Percentiles rank a stretch among this genome's conserved stretches.
phyloP scores from a whole-genome alignment of 2,888 invertebrate species.

The Aplocera efformata region DNA sequence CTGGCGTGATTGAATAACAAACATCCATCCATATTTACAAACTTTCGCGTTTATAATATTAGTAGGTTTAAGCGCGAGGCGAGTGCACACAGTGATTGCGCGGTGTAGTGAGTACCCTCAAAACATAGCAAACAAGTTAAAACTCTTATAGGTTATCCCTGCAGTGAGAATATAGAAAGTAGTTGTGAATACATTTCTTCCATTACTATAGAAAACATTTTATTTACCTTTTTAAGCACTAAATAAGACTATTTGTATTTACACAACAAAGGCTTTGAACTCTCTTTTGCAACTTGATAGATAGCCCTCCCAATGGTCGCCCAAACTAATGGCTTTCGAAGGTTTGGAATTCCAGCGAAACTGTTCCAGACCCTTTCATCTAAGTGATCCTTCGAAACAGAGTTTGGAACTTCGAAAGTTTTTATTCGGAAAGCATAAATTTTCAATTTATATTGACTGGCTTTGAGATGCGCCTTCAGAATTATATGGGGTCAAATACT shows the following conservation, averaged over 20 bases:
- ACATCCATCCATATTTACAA: no score
- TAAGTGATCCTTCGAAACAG: slow-evolving; percentile 5
- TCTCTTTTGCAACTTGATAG: slow-evolving; percentile 4
- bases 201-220: slow-evolving; percentile 1
- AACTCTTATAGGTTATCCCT: no score
- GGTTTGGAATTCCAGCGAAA: slow-evolving; percentile 41
- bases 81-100: no score
- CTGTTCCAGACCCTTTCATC: slow-evolving; percentile 34
- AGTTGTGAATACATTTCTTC: no score
- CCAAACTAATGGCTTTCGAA: slow-evolving; percentile 39
- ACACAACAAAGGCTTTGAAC: slow-evolving; percentile 7
- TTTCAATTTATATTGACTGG: slow-evolving; percentile 13
- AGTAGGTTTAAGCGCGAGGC: no score
- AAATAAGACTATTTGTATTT: slow-evolving; percentile 1
- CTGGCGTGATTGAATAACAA: no score
- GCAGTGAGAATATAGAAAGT: no score
- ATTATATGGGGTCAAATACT: slow-evolving; percentile 4
- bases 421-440: slow-evolving; percentile 18
- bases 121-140: no score
- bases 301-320: slow-evolving; percentile 14
- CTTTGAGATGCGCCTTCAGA: slow-evolving; percentile 9
- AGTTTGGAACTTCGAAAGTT: slow-evolving; percentile 10
- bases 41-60: no score
- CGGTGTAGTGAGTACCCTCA: no score
- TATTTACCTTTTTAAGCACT: slow-evolving; percentile 6